phyloP scores from a whole-genome alignment of 2,888 invertebrate species.

The Amblyjoppa fuscipennis region DNA sequence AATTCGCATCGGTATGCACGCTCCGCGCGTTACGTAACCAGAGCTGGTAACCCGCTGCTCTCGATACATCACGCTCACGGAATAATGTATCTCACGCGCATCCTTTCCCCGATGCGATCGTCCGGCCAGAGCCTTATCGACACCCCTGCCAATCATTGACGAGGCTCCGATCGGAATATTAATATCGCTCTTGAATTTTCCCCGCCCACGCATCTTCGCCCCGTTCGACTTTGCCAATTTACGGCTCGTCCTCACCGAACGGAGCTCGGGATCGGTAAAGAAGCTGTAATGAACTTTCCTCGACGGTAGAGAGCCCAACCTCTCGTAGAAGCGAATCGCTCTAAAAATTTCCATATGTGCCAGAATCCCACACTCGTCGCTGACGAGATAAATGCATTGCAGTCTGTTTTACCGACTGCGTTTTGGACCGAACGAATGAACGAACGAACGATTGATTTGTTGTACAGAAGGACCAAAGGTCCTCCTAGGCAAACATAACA shows the following conservation, averaged over 20 bases:
- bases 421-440: too few relatives aligned
- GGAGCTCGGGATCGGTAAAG: too few relatives aligned
- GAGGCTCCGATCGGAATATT: conserved; percentile 44
- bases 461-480: too few relatives aligned
- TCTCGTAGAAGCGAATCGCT: too few relatives aligned
- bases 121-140: not conserved
- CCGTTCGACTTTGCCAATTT: not conserved
- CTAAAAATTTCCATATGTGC: too few relatives aligned
- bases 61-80: not conserved
- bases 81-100: conserved; percentile 38
- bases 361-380: too few relatives aligned
- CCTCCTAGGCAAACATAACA: too few relatives aligned
- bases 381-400: too few relatives aligned
- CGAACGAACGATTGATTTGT: too few relatives aligned
- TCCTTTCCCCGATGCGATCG: not conserved
- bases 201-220: not conserved
- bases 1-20: conserved; percentile 9
- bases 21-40: not conserved
- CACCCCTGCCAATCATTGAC: conserved; percentile 13
- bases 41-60: not conserved
- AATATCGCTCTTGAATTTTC: conserved; percentile 30
- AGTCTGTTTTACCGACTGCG: too few relatives aligned
- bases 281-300: too few relatives aligned
- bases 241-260: not conserved
- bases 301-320: too few relatives aligned